Base-by-base conservation (phyloP, 2,888 invertebrate genomes). In the Melitaea athalia region DNA sequence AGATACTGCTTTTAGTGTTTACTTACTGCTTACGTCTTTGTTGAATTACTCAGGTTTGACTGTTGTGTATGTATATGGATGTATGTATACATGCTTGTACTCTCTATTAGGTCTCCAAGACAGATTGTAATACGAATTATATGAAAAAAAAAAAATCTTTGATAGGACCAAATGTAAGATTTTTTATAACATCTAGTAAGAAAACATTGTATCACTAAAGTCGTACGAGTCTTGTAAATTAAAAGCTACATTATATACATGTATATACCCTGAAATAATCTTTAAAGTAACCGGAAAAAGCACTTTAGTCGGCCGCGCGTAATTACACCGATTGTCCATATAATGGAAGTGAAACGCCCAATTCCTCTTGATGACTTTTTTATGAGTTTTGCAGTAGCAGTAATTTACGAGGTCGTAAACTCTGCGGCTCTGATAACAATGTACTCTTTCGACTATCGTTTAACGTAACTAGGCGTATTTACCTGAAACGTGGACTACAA, bases 311-410 rank as follows among this genome's bases (percentile, higher is more conserved):
- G 71, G 57, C 42, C 15, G n/a, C 53, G 75, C 74, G 76, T 83
- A 88, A 88, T 88, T 86, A 88, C 84, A 77, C 71, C 85, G 86
- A 87, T 88, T 85, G 88, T 85, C 84, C 82, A 76, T 82, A 89
- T 89, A 87, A 89, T 90, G 88, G 85, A 87, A 87, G 86, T 81
- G 81, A 83, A 91, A 85, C 83, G 87, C 86, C 89, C 91, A 90
- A 91, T 91, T 91, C 87, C 81, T 77, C 81, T 88, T 89, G 90
- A 90, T 85, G 89, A 88, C 87, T 88, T 88, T 90, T 91, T 91
- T 91, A 91, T 87, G 91, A 91, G 86, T 86, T 85, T 82, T 84
- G 84, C 84, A 88, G 85, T 85, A 84, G 81, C 81, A 80, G 85
- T 89, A 89, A 91, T 89, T 91, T 90, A 91, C 79, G 85, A 80